Percentiles rank a stretch among this genome's conserved stretches.
These are phyloP conservation scores for Bambusicola thoracicus DNA, from an alignment of 2,113 vertebrate species.

Conservation along the genomic window DNA sequence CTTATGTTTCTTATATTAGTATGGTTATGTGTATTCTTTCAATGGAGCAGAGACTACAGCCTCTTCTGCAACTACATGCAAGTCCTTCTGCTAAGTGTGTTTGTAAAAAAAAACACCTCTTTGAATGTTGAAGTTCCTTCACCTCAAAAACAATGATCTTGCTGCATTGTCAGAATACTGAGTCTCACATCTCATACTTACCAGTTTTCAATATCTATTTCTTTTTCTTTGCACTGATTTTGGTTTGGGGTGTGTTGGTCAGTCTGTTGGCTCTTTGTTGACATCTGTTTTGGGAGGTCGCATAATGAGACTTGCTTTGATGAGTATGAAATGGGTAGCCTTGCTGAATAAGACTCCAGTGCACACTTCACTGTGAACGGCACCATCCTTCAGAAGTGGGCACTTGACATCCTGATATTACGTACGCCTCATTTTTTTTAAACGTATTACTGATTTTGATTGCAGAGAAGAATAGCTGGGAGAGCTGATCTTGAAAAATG, in stretches of 20 bases:
- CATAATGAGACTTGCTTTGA: background rate
- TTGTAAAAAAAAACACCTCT: background rate
- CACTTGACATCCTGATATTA: background rate
- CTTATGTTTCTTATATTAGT: background rate
- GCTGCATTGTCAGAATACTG: too few species aligned
- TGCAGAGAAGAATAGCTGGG: background rate
- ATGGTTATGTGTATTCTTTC: background rate
- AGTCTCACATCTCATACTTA: too few species aligned
- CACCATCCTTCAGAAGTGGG: background rate
- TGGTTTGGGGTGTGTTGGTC: background rate
- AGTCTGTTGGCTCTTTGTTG: background rate
- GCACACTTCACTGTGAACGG: too few species aligned
- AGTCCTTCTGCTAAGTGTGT: background rate
- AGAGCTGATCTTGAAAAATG: background rate
- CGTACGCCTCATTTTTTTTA: background rate
- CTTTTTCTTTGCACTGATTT: background rate
- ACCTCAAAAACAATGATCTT: background rate
- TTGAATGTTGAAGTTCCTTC: background rate
- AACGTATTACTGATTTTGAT: background rate
- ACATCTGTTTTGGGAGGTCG: too few species aligned
- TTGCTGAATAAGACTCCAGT: too few species aligned
- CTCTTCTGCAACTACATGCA: background rate
- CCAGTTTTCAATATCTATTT: background rate
- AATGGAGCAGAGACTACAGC: background rate
- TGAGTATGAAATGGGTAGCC: too few species aligned